Evolutionary conservation across 2,113 vertebrate genomes (phyloP).

Genomic region (Tylochromis polylepis): DNA sequence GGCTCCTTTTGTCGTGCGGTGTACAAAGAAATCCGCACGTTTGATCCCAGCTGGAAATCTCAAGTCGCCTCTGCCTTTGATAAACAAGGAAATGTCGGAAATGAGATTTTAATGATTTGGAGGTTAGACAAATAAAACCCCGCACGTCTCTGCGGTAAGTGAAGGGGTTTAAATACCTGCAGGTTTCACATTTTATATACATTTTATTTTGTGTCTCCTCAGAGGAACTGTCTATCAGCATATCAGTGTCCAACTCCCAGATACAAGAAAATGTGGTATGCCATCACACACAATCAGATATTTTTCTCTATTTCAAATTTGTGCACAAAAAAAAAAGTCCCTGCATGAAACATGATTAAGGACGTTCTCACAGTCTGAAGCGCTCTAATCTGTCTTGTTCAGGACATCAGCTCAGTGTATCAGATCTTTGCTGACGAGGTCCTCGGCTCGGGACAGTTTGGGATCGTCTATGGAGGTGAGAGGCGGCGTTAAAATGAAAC

Average conservation of each 20-base stretch:
- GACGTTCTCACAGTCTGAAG: not conserved
- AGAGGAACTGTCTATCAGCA: conserved; percentile 88
- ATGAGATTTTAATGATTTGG: conserved; percentile 11
- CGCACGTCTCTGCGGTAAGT: not conserved
- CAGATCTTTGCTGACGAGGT: conserved; percentile 98
- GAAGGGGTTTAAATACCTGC: too few species aligned
- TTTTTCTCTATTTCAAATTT: not conserved
- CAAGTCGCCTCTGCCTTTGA: not conserved
- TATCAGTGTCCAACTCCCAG: conserved; percentile 90
- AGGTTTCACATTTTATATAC: not conserved
- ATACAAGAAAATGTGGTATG: conserved; percentile 92
- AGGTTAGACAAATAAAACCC: conserved; percentile 18
- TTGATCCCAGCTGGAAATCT: conserved; percentile 9
- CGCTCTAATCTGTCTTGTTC: not conserved
- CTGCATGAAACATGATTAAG: not conserved
- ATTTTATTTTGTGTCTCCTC: conserved; percentile 30
- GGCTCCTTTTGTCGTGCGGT: not conserved
- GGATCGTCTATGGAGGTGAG: conserved; percentile 94
- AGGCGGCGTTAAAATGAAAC: not conserved
- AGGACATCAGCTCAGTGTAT: conserved; percentile 96
- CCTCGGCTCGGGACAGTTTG: conserved; percentile 94
- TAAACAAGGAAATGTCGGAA: not conserved
- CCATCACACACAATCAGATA: not conserved
- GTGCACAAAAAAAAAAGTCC: not conserved
- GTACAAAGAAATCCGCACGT: not conserved